A percentile compares a stretch with the other conserved stretches of the same genome.
Evolutionary conservation across 1,140 invertebrate genomes (phyloP).

Genomic region (Drosophila serrata): DNA sequence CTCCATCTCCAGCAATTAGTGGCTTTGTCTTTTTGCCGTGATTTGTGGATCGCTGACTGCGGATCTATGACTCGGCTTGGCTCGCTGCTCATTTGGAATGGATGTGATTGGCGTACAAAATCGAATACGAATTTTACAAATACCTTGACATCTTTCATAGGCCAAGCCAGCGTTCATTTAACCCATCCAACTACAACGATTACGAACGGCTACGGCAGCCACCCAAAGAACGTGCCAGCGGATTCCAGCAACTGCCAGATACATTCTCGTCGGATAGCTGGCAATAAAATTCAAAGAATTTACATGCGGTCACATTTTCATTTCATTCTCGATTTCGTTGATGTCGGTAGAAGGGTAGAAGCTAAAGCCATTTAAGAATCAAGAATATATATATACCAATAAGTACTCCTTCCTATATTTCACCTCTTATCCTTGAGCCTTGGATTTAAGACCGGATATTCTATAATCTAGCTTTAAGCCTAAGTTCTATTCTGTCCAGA

Average conservation of each 20-base stretch:
- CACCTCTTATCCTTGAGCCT: background rate
- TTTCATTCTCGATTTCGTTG: constrained; percentile 66
- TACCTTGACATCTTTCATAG: constrained; percentile 84
- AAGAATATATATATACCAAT: background rate
- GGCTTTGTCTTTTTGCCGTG: constrained; percentile 13
- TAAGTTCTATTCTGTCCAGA: constrained; percentile 12
- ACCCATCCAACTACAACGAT: constrained; percentile 56
- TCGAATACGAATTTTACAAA: constrained; percentile 65
- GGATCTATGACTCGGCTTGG: background rate
- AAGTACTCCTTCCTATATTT: background rate
- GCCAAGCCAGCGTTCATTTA: constrained; percentile 74
- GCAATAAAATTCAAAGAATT: constrained; percentile 56
- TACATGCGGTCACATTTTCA: constrained; percentile 71
- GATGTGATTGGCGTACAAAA: constrained; percentile 70
- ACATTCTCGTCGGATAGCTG: constrained; percentile 19
- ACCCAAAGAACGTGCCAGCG: constrained; percentile 52
- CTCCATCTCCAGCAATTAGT: background rate
- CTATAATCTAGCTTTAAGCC: constrained; percentile 14
- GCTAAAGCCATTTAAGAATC: background rate
- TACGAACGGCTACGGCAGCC: constrained; percentile 14
- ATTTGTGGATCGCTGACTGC: constrained; percentile 1
- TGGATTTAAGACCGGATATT: background rate
- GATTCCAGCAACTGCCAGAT: constrained; percentile 44
- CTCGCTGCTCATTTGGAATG: constrained; percentile 9
- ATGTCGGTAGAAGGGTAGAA: background rate